These are phyloP conservation scores for Cygnus buccinator DNA, from an alignment of 2,113 vertebrate genomes.

Conservation along the genomic window DNA sequence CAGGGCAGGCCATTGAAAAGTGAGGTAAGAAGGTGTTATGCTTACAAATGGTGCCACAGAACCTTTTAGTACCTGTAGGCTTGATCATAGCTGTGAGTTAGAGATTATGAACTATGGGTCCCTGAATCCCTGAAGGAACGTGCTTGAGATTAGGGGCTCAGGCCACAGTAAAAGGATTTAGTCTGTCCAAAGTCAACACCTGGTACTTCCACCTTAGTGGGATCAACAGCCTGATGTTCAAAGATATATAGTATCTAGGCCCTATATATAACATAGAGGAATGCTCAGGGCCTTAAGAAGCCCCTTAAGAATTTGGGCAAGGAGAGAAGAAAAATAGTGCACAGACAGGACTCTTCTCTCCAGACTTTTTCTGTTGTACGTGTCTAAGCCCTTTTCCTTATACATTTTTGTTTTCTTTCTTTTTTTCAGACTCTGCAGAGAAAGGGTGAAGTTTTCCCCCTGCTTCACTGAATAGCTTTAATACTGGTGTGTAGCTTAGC, in stretches of 20 bases:
- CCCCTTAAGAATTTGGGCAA: too few relatives aligned
- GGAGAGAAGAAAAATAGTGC: neutral
- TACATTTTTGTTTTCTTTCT: too few relatives aligned
- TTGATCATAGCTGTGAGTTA: neutral
- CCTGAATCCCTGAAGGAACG: neutral
- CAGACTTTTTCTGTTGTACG: accelerated
- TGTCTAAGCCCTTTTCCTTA: neutral
- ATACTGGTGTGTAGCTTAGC: neutral
- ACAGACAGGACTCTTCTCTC: neutral
- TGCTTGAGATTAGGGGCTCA: neutral
- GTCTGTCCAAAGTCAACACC: accelerated
- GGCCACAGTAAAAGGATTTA: neutral
- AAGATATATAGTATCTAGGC: neutral
- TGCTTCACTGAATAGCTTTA: neutral
- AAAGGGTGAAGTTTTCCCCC: neutral
- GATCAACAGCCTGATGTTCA: neutral
- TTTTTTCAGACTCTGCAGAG: neutral
- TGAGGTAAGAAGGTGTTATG: neutral
- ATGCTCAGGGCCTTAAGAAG: neutral
- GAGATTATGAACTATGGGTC: neutral
- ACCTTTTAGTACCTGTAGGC: accelerated
- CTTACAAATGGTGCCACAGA: neutral
- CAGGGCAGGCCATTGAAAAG: neutral
- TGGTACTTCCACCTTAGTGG: accelerated
- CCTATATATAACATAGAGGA: neutral